A percentile compares a stretch with the other conserved stretches of the same genome.
Conservation (phyloP, 1,140 invertebrate genomes). For the Coelopa frigida region DNA sequence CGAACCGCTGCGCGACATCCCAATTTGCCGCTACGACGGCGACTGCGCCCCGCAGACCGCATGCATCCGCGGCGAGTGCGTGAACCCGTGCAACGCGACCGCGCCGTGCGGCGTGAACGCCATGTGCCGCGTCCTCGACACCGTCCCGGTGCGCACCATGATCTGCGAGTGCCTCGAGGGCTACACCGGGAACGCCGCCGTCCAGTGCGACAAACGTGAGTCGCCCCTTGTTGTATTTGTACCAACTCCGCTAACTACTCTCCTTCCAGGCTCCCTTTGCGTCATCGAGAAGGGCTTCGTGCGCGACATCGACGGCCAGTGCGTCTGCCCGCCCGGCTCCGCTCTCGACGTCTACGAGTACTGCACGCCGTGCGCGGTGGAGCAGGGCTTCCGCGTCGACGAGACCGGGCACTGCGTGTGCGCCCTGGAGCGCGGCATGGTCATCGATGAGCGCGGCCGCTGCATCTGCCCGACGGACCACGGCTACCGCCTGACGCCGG, state of each 20-base stretch:
- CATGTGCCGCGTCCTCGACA: constrained; percentile 71
- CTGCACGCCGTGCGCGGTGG: constrained; percentile 63
- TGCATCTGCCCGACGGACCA: constrained; percentile 68
- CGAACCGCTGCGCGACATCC: constrained; percentile 48
- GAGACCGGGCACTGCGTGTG: constrained; percentile 72
- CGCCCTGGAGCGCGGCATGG: constrained; percentile 64
- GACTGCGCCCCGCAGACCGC: constrained; percentile 77
- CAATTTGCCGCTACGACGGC: constrained; percentile 64
- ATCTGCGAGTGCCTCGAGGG: constrained; percentile 80
- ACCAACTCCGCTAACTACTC: constrained; percentile 5
- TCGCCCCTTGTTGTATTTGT: not conserved
- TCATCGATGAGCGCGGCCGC: constrained; percentile 64
- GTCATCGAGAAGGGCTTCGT: constrained; percentile 65
- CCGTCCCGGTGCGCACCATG: constrained; percentile 77
- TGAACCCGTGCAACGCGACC: constrained; percentile 73
- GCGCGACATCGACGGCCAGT: constrained; percentile 60
- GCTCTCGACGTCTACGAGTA: constrained; percentile 68
- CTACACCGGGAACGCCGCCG: constrained; percentile 72
- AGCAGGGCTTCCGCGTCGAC: constrained; percentile 66
- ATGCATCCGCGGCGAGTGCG: constrained; percentile 72
- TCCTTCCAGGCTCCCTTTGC: constrained; percentile 56
- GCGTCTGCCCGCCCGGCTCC: constrained; percentile 66
- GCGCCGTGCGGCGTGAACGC: constrained; percentile 77
- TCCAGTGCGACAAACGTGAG: constrained; percentile 67
- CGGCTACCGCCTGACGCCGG: constrained; percentile 58